A percentile compares a stretch with the other conserved stretches of the same genome.
These are phyloP conservation scores for Drosophila putrida DNA, from an alignment of 2,888 invertebrate genomes.

Conservation along the genomic window DNA sequence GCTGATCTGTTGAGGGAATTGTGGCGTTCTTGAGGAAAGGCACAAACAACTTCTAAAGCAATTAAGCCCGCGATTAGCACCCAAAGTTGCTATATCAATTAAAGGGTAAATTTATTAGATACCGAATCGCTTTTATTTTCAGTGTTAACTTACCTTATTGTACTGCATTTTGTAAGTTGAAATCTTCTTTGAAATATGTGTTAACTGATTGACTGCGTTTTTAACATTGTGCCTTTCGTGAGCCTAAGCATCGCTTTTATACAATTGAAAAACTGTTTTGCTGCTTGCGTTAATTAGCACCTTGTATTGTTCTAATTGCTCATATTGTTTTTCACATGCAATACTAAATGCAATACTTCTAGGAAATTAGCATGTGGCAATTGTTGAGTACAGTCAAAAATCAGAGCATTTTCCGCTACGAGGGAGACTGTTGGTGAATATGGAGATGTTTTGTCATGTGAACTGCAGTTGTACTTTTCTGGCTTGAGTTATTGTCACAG, in stretches of 20 bases:
- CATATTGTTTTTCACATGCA: constrained; percentile 59
- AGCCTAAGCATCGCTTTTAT: constrained; percentile 54
- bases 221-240: constrained; percentile 47
- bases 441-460: constrained; percentile 61
- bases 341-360: constrained; percentile 28
- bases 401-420: constrained; percentile 45
- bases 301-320: constrained; percentile 62
- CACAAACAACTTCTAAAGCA: constrained; percentile 20
- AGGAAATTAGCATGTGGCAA: constrained; percentile 55
- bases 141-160: constrained; percentile 48
- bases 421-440: constrained; percentile 12
- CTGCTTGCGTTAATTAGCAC: constrained; percentile 54
- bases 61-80: constrained; percentile 46
- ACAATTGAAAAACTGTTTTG: constrained; percentile 47
- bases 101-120: constrained; percentile 3
- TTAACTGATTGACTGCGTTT: constrained; percentile 30
- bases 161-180: constrained; percentile 41
- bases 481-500: constrained; percentile 33
- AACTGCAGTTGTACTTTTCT: constrained; percentile 33
- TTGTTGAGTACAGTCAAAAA: constrained; percentile 31
- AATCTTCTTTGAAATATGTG: constrained; percentile 6
- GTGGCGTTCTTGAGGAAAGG: constrained; percentile 36
- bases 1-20: constrained; percentile 14
- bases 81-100: constrained; percentile 32
- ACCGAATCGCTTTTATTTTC: background rate